Base-by-base conservation (phyloP, 2,888 invertebrate genomes). In the Lithophane leautieri region DNA sequence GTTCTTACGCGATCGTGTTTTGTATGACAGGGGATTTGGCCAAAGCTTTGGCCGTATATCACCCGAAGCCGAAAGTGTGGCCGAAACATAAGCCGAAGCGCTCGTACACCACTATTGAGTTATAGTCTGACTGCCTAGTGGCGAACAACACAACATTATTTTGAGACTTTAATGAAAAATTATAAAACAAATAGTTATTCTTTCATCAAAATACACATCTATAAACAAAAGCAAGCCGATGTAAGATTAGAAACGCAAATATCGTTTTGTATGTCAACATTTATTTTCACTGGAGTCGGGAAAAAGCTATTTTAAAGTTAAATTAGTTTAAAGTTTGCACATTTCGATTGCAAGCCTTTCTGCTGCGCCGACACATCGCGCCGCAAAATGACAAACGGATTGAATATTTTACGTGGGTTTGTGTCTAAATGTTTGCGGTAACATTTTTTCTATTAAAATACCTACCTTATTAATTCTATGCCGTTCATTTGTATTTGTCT, bases 221-320 rank as follows among this genome's bases (percentile, higher is more conserved):
- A n/a, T 25, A 70, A 81, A 61, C 28, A 63, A 70, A 70, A 56
- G 50, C 40, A 25, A 16, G 12, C 56, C n/a, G 25, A 12, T 76
- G 54, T 72, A 78, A 68, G 70, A 67, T 70, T 70, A 79, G 70
- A 74, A 79, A 79, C 47, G 76, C 76, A 83, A 86, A 83, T 86
- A 81, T 60, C 76, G 75, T 76, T 82, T 82, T 83, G 83, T 87
- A 81, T 78, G 88, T 84, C 86, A 85, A 86, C 82, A 85, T 85
- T n/a, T 54, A 86, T 84, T 87, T 86, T 76, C 75, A 82, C 76
- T 78, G 69, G 83, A 88, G 89, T 87, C 85, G 86, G 87, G 90
- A 89, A 93, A 92, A 94, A 93, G 91, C 91, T 85, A 93, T 93
- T 93, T 92, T 91, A 93, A 94, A 94, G 93, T 94, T 94, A 94